Evolutionary conservation across 2,113 vertebrate genomes (phyloP).

Genomic region (Chamaetylas fuelleborni): DNA sequence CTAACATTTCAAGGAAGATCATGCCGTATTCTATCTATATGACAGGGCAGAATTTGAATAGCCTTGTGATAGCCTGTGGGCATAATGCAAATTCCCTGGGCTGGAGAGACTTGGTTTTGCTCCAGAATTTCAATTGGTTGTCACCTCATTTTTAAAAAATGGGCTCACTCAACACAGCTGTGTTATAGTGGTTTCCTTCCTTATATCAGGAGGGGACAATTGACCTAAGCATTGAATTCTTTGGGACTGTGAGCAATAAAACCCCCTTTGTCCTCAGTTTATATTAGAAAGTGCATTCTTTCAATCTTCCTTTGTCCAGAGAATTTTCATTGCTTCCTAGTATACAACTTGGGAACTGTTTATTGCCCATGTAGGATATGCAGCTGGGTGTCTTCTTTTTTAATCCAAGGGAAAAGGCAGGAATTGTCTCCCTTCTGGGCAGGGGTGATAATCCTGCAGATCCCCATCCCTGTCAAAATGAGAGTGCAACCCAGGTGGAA

Average conservation of each 20-base stretch:
- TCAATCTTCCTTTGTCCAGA: not conserved
- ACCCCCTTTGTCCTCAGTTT: not conserved
- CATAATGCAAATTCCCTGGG: slow-evolving; percentile 45
- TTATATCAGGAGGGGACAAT: not conserved
- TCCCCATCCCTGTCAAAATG: not conserved
- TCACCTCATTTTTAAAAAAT: not conserved
- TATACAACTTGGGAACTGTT: not conserved
- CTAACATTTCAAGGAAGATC: slow-evolving; percentile 58
- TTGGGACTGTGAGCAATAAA: not conserved
- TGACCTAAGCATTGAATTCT: not conserved
- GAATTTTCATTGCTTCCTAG: not conserved
- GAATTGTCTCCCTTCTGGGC: not conserved
- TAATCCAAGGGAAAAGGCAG: not conserved
- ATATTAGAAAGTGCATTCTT: not conserved
- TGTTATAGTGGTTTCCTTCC: not conserved
- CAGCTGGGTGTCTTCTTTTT: not conserved
- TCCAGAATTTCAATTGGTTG: slow-evolving; percentile 46
- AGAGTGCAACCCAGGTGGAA: not conserved
- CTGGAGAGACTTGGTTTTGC: slow-evolving; percentile 17
- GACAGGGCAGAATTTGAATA: slow-evolving; percentile 47
- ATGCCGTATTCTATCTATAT: slow-evolving; percentile 36
- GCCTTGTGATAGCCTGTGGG: slow-evolving; percentile 54
- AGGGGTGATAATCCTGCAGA: not conserved
- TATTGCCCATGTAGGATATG: not conserved
- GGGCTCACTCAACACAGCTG: not conserved